Base-by-base conservation (phyloP, 2,797 vertebrate genomes). In the Chiloscyllium punctatum region DNA sequence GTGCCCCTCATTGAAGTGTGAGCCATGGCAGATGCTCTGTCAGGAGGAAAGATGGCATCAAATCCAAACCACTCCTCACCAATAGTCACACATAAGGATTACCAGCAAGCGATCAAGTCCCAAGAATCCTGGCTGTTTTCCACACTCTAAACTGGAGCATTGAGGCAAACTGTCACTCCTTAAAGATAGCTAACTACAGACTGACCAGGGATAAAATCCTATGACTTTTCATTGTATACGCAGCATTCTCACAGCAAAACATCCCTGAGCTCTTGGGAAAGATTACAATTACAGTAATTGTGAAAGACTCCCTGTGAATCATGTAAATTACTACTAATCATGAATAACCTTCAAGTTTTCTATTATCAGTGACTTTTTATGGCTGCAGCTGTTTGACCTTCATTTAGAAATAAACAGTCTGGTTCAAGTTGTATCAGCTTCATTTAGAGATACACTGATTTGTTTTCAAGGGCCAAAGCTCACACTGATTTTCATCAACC, bases 391-490 rank as follows among this genome's bases (percentile, higher is more conserved):
- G 94, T 74, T 57, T 15, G 42, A 77, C 77, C 48, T 95, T 72
- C 94, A 95, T 92, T 92, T 92, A 68, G 90, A 92, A 92, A 92
- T 37, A 92, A 69, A 68, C 62, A 92, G 57, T 66, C 57, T 68
- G 88, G 71, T 37, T 53, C 15, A 74, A 74, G 27, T 74, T 0
- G 16, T 23, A 25, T 2, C 69, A 94, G 57, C 18, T 37, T 94
- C n/a, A 48, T 94, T 72, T 71, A 37, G 66, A 71, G 71, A 69
- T 23, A 8, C 66, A 69, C 66, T 71, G 42, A 71, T 69, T 94
- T 51, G 23, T 8, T 94, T 7, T 91, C 66, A 30, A 91, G 21
- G 88, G 66, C 88, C 88, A 91, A n/a, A 57, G 57, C 57, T 6
- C 0, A 25, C 37, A 48, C 48, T 72, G 48, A 95, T 30, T 74